Conservation (phyloP, 2,113 vertebrate genomes). For the Spheniscus mendiculus region DNA sequence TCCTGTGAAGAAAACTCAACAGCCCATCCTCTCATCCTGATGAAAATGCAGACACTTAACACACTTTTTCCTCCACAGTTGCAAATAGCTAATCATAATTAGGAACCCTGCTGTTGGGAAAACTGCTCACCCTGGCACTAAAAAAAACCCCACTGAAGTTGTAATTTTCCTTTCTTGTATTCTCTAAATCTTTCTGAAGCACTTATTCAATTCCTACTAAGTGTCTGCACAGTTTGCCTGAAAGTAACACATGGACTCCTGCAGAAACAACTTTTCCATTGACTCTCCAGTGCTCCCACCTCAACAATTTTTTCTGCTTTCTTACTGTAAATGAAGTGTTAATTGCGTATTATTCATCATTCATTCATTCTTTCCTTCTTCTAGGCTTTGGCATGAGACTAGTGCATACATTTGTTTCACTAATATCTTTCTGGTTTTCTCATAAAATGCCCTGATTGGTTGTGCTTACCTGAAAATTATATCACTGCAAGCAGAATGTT, state of each 20-base stretch:
- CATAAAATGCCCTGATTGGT: not conserved
- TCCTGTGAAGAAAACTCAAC: conserved; percentile 6
- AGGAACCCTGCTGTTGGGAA: conserved; percentile 37
- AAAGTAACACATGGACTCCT: not conserved
- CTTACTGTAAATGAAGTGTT: not conserved
- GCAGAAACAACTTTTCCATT: not conserved
- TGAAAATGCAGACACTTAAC: conserved; percentile 16
- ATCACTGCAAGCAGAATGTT: not conserved
- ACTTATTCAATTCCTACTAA: not conserved
- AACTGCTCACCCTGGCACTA: not conserved
- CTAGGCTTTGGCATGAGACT: not conserved
- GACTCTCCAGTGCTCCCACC: not conserved
- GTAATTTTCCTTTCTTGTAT: not conserved
- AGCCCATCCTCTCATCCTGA: not conserved
- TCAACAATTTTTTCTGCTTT: not conserved
- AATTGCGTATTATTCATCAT: not conserved
- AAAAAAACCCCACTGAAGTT: not conserved
- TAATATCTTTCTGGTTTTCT: not conserved
- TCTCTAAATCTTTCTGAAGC: not conserved
- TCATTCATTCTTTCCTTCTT: not conserved
- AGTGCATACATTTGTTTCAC: not conserved
- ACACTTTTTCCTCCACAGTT: not conserved
- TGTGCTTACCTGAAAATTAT: not conserved
- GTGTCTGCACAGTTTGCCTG: not conserved
- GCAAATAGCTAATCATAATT: conserved; percentile 41